Percentiles rank a stretch among this genome's conserved stretches.
phyloP scores from a whole-genome alignment of 1,140 invertebrate species.

The Octopus sinensis region DNA sequence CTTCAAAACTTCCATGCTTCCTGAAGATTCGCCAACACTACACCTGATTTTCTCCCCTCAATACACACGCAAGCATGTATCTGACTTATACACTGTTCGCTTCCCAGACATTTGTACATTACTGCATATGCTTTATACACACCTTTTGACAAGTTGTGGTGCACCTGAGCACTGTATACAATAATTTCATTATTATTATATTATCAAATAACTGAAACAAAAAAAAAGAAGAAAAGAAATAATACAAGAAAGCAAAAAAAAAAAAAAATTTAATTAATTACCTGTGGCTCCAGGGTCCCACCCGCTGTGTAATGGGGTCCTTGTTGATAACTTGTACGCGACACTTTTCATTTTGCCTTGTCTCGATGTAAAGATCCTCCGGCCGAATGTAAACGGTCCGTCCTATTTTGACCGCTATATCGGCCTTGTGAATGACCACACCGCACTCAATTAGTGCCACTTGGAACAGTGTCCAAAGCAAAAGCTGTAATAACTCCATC shows the following conservation, averaged over 20 bases:
- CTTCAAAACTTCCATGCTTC: too few species aligned
- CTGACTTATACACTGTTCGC: too few species aligned
- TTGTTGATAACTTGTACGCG: constrained; percentile 45
- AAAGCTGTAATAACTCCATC: constrained; percentile 17
- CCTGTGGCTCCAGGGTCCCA: constrained; percentile 46
- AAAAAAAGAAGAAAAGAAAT: constrained; percentile 13
- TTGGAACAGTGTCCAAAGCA: constrained; percentile 4
- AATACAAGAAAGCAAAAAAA: too few species aligned
- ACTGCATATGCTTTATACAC: too few species aligned
- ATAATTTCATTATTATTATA: too few species aligned
- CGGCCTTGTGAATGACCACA: constrained; percentile 34
- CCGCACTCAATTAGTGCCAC: constrained; percentile 14
- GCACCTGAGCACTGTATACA: too few species aligned
- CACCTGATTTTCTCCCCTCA: too few species aligned
- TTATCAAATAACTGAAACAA: too few species aligned
- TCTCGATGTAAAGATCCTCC: constrained; percentile 40
- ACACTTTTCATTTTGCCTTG: constrained; percentile 36
- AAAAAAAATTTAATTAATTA: constrained; percentile 30
- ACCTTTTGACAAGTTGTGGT: too few species aligned
- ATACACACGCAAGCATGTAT: too few species aligned
- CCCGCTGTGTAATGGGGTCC: constrained; percentile 51
- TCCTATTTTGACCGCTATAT: constrained; percentile 46
- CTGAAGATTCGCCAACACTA: too few species aligned
- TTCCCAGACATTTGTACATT: too few species aligned
- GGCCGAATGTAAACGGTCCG: constrained; percentile 42